phyloP scores from a whole-genome alignment of 1,140 invertebrate species.

The Anastatus disparis region DNA sequence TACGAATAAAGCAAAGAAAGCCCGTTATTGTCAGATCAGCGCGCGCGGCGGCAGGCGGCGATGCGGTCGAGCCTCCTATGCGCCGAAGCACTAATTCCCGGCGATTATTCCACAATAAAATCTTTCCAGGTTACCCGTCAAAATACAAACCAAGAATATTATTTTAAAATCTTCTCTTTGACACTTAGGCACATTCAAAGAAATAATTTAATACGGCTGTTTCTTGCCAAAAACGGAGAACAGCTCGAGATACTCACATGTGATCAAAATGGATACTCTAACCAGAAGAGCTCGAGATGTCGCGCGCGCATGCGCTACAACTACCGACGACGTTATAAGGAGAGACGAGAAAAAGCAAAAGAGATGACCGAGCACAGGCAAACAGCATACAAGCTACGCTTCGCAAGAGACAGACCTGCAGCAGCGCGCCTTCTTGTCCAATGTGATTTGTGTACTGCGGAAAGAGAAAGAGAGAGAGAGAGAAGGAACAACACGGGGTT shows the following conservation, averaged over 20 bases:
- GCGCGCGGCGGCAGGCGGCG: neutral
- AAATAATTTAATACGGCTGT: slow-evolving; percentile 32
- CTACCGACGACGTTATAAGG: slow-evolving; percentile 8
- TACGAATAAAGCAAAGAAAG: neutral
- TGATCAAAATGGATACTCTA: slow-evolving; percentile 74
- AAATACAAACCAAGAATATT: slow-evolving; percentile 11
- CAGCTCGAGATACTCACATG: slow-evolving; percentile 71
- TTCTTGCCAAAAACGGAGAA: slow-evolving; percentile 56
- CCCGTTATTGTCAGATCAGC: slow-evolving; percentile 8
- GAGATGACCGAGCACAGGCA: neutral
- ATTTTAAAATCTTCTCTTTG: neutral
- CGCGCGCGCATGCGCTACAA: slow-evolving; percentile 58
- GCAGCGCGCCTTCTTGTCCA: slow-evolving; percentile 14
- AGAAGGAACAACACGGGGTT: slow-evolving; percentile 3
- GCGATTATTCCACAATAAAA: no score
- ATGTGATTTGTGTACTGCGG: no score
- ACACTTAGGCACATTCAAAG: neutral
- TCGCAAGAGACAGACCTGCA: no score
- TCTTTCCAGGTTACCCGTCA: no score
- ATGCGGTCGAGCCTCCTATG: slow-evolving; percentile 11
- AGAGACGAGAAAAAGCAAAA: slow-evolving; percentile 25
- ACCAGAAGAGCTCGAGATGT: slow-evolving; percentile 65
- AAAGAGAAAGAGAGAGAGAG: no score
- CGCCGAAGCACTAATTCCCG: slow-evolving; percentile 28
- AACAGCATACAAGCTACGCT: neutral